A percentile compares a stretch with the other conserved stretches of the same genome.
phyloP scores from a whole-genome alignment of 2,888 invertebrate species.

The Panzeria rudis region DNA sequence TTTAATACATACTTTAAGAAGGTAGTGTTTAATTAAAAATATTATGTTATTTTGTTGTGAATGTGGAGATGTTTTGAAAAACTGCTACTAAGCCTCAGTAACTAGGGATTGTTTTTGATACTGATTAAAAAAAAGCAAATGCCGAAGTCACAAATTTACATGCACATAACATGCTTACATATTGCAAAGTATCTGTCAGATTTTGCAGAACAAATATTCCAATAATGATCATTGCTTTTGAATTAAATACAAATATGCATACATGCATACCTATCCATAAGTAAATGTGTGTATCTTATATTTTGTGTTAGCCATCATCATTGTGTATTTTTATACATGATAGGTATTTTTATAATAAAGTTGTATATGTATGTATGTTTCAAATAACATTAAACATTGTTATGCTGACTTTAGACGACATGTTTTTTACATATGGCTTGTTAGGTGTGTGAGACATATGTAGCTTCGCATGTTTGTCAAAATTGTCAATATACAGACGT shows the following conservation, averaged over 20 bases:
- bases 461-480: too few species aligned
- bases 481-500: too few species aligned
- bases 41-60: background rate
- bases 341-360: background rate
- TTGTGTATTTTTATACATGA: too few species aligned
- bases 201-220: slow-evolving; percentile 19
- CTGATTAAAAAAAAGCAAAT: slow-evolving; percentile 29
- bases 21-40: background rate
- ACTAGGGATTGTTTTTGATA: background rate
- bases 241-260: background rate
- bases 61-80: background rate
- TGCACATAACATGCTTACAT: background rate
- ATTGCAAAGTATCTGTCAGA: slow-evolving; percentile 46
- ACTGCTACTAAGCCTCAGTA: too few species aligned
- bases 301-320: too few species aligned
- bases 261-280: too few species aligned
- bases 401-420: background rate
- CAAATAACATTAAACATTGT: background rate
- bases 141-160: background rate
- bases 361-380: background rate
- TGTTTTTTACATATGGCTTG: too few species aligned
- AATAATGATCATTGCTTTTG: slow-evolving; percentile 21
- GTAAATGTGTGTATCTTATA: too few species aligned
- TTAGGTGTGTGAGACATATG: too few species aligned
- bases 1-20: background rate